phyloP scores from a whole-genome alignment of 2,888 invertebrate genomes.

The Eupeodes latifasciatus region DNA sequence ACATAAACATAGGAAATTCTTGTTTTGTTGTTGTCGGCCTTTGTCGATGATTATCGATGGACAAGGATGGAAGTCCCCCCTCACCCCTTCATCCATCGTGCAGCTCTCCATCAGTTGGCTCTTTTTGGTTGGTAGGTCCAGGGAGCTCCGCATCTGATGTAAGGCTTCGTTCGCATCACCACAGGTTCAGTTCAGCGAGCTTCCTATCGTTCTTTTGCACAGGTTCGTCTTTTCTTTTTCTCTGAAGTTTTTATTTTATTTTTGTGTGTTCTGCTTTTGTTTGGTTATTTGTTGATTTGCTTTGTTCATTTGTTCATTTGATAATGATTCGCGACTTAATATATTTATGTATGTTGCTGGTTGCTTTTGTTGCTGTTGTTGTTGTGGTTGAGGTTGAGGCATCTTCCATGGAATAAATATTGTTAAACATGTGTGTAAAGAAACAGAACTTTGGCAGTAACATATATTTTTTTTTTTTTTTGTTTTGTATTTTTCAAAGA shows the following conservation, averaged over 20 bases:
- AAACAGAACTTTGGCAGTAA: slow-evolving; percentile 56
- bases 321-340: slow-evolving; percentile 70
- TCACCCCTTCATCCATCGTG: background rate
- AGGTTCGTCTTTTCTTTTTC: slow-evolving; percentile 2
- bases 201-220: slow-evolving; percentile 6
- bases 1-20: slow-evolving; percentile 77
- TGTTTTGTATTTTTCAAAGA: slow-evolving; percentile 61
- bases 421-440: slow-evolving; percentile 64
- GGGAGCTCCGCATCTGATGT: slow-evolving; percentile 1
- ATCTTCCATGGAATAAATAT: slow-evolving; percentile 66
- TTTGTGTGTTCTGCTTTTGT: slow-evolving; percentile 56
- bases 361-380: background rate
- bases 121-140: background rate
- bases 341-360: slow-evolving; percentile 11
- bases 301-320: slow-evolving; percentile 76
- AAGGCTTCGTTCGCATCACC: background rate
- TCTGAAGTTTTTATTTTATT: background rate
- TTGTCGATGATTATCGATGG: slow-evolving; percentile 77
- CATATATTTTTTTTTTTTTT: slow-evolving; percentile 28
- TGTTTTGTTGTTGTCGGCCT: slow-evolving; percentile 77
- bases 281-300: slow-evolving; percentile 75
- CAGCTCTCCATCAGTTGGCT: background rate
- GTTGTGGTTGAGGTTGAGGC: slow-evolving; percentile 33
- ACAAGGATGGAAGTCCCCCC: slow-evolving; percentile 52
- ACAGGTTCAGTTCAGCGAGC: background rate